Conservation (phyloP, 1,140 invertebrate genomes). For the Atopsyche davidsoni region DNA sequence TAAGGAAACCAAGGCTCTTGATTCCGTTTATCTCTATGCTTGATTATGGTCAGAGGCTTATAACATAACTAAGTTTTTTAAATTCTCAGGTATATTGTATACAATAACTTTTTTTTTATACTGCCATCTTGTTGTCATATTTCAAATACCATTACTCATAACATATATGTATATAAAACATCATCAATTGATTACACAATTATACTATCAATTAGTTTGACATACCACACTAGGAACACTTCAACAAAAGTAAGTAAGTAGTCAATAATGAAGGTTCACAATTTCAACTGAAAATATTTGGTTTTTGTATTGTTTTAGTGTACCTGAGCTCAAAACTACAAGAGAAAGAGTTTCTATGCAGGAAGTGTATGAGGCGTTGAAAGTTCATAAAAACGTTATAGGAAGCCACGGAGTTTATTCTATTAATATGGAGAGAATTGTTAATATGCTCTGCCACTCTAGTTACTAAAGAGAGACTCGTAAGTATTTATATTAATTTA, state of each 20-base stretch:
- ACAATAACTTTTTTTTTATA: too few species aligned
- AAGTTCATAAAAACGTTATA: slow-evolving; percentile 49
- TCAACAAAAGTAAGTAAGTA: background rate
- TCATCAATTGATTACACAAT: too few species aligned
- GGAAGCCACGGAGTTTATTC: slow-evolving; percentile 53
- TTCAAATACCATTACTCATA: too few species aligned
- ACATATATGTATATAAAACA: too few species aligned
- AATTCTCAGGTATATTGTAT: too few species aligned
- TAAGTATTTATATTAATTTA: slow-evolving; percentile 3
- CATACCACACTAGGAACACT: too few species aligned
- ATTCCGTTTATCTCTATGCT: too few species aligned
- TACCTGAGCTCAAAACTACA: slow-evolving; percentile 36
- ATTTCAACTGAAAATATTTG: background rate
- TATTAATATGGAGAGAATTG: slow-evolving; percentile 54
- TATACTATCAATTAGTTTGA: too few species aligned
- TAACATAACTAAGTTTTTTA: too few species aligned
- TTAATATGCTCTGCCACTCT: slow-evolving; percentile 51
- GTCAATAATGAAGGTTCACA: background rate
- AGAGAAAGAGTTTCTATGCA: slow-evolving; percentile 45
- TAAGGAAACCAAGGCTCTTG: too few species aligned
- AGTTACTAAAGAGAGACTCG: slow-evolving; percentile 36
- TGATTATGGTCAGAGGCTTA: too few species aligned
- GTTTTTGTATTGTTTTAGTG: slow-evolving; percentile 37
- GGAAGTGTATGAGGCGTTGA: slow-evolving; percentile 50
- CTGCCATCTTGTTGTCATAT: too few species aligned